These are phyloP conservation scores for Microcebus ravelobensis DNA, from an alignment of 2,113 vertebrate species.

Conservation along the genomic window DNA sequence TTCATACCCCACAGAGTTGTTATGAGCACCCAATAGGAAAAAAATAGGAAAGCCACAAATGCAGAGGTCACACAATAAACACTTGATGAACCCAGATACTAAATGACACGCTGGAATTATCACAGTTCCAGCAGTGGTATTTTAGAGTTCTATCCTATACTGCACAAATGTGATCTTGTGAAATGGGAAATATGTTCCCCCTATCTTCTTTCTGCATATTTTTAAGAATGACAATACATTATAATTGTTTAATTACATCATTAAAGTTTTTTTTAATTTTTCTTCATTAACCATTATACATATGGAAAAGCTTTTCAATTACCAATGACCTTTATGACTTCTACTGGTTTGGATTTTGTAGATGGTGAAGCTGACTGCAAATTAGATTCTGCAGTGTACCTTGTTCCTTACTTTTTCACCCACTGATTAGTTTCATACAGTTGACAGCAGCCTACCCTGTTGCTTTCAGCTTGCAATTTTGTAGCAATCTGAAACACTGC, in stretches of 20 bases:
- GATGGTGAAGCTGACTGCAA: constrained; percentile 69
- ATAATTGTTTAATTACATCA: constrained; percentile 49
- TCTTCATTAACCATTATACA: constrained; percentile 45
- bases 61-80: neutral
- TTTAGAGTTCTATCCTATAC: neutral
- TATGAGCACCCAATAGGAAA: neutral
- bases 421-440: constrained; percentile 70
- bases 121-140: neutral
- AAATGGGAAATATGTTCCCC: neutral
- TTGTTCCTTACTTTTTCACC: constrained; percentile 64
- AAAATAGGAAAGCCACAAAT: neutral
- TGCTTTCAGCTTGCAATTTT: constrained; percentile 67
- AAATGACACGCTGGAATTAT: neutral
- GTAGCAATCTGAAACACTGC: constrained; percentile 55
- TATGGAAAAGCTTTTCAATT: constrained; percentile 79
- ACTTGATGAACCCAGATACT: neutral
- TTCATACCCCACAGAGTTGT: neutral
- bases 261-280: constrained; percentile 33
- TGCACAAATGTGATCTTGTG: neutral
- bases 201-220: neutral
- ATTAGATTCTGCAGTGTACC: constrained; percentile 73
- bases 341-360: constrained; percentile 55
- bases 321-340: constrained; percentile 78
- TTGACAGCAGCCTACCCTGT: constrained; percentile 12
- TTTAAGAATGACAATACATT: neutral